Evolutionary conservation across 1,140 invertebrate genomes (phyloP).

Genomic region (Zaprionus inermis): DNA sequence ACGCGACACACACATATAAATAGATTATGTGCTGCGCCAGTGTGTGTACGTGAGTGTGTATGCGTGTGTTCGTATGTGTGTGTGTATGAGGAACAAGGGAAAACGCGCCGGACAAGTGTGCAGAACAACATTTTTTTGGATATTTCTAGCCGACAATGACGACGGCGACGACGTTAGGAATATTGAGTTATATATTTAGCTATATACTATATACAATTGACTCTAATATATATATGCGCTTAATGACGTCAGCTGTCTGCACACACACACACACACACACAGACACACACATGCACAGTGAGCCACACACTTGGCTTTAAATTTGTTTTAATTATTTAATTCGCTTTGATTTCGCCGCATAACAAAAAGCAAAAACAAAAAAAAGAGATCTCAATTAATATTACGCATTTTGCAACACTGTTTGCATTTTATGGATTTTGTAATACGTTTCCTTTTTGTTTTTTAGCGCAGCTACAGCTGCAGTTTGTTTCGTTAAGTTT

Average conservation of each 20-base stretch:
- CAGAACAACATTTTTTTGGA: slow-evolving; percentile 40
- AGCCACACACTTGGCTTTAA: slow-evolving; percentile 13
- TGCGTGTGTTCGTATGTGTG: slow-evolving; percentile 10
- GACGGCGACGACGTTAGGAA: slow-evolving; percentile 9
- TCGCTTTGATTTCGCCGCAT: slow-evolving; percentile 44
- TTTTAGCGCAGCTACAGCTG: background rate
- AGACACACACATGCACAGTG: slow-evolving; percentile 28
- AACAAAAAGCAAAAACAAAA: slow-evolving; percentile 48
- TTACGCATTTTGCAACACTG: slow-evolving; percentile 4
- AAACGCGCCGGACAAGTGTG: slow-evolving; percentile 46
- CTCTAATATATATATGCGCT: slow-evolving; percentile 23
- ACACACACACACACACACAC: slow-evolving; percentile 15
- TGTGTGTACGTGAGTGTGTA: slow-evolving; percentile 12
- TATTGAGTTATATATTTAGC: slow-evolving; percentile 31
- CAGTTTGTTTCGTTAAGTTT: slow-evolving; percentile 4
- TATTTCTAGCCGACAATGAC: slow-evolving; percentile 36
- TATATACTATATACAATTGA: slow-evolving; percentile 17
- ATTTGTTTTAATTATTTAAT: slow-evolving; percentile 40
- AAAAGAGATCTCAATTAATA: slow-evolving; percentile 23
- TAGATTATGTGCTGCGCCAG: slow-evolving; percentile 18
- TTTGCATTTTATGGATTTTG: background rate
- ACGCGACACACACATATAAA: slow-evolving; percentile 54
- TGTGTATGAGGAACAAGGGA: slow-evolving; percentile 28
- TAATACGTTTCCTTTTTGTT: background rate
- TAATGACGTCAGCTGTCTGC: slow-evolving; percentile 38